These are phyloP conservation scores for Thumatha senex DNA, from an alignment of 2,888 invertebrate genomes.

Conservation along the genomic window DNA sequence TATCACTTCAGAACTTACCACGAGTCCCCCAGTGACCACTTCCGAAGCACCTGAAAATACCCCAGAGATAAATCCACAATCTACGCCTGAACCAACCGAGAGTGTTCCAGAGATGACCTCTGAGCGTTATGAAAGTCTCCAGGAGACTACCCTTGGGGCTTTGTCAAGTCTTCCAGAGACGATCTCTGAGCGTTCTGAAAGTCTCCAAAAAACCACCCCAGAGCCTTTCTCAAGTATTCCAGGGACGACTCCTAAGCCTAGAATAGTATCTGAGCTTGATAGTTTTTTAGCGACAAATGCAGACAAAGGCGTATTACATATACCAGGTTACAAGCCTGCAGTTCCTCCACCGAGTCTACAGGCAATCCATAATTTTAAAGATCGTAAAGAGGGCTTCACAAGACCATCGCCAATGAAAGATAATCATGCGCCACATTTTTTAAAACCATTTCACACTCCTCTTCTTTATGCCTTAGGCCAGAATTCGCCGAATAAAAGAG, in stretches of 20 bases:
- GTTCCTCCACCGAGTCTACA: constrained; percentile 4
- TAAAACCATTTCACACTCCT: not conserved
- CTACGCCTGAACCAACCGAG: too few relatives aligned
- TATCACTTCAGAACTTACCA: not conserved
- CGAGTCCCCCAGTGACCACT: not conserved
- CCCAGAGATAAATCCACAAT: not conserved
- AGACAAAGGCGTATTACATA: not conserved
- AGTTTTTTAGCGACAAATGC: not conserved
- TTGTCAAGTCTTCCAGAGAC: too few relatives aligned
- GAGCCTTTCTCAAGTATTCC: not conserved
- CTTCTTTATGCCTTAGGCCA: not conserved
- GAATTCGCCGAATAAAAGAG: not conserved
- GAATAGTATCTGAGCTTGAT: too few relatives aligned
- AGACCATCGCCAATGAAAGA: not conserved
- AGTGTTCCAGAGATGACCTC: too few relatives aligned
- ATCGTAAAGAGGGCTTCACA: not conserved
- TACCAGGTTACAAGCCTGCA: not conserved
- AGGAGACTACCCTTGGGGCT: too few relatives aligned
- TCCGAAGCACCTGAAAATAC: not conserved
- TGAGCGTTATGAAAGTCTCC: too few relatives aligned
- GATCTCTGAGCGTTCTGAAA: too few relatives aligned
- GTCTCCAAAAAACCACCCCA: not conserved
- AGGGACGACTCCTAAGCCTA: not conserved
- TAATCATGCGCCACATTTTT: not conserved
- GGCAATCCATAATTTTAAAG: constrained; percentile 4